phyloP scores from a whole-genome alignment of 2,797 vertebrate genomes.

The Numenius phaeopus region DNA sequence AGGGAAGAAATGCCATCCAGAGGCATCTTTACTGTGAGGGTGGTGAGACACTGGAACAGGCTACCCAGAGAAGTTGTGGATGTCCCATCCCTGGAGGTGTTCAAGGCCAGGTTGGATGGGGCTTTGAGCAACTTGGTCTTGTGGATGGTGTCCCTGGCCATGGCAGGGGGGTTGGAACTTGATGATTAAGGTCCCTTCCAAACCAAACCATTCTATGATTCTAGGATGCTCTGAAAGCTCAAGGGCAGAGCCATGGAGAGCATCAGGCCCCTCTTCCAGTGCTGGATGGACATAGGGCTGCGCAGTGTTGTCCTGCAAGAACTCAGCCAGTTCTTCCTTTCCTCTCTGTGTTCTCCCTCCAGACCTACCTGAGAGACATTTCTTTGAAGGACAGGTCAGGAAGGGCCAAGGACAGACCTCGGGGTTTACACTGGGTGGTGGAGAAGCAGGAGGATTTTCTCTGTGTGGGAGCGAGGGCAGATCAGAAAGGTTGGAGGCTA shows the following conservation, averaged over 20 bases:
- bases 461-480: not conserved
- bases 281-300: rapidly evolving
- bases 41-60: too few species aligned
- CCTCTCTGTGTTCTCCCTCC: not conserved
- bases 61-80: too few species aligned
- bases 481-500: not conserved
- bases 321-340: not conserved
- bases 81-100: too few species aligned
- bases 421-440: not conserved
- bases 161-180: too few species aligned
- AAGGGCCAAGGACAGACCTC: not conserved
- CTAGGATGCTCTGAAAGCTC: not conserved
- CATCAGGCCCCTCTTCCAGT: not conserved
- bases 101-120: too few species aligned
- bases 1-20: too few species aligned
- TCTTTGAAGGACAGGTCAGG: not conserved
- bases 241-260: not conserved
- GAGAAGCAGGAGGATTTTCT: not conserved
- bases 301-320: not conserved
- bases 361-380: not conserved
- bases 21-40: too few species aligned
- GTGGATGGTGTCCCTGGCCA: too few species aligned
- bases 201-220: too few species aligned
- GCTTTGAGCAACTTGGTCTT: too few species aligned
- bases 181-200: too few species aligned